Evolutionary conservation across 2,113 vertebrate genomes (phyloP).

Genomic region (Sakesphorus luctuosus): DNA sequence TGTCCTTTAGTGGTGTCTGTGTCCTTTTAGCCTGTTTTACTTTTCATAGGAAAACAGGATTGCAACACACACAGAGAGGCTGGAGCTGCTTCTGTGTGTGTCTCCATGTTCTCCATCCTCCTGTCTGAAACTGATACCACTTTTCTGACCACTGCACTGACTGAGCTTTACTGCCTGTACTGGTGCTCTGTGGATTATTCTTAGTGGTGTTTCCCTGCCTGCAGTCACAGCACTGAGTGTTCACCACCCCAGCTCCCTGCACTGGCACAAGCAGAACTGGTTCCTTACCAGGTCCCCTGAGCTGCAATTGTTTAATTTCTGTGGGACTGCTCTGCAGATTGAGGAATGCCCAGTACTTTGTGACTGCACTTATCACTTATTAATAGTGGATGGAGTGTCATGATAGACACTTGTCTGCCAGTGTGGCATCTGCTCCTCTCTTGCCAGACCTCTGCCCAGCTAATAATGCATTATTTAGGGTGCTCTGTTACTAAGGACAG

Average conservation of each 20-base stretch:
- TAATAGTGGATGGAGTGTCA: background rate
- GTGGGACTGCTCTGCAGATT: background rate
- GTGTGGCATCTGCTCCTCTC: background rate
- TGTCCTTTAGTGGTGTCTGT: background rate
- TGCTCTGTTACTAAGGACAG: background rate
- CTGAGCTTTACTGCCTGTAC: background rate
- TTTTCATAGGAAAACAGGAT: background rate
- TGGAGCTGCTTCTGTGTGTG: background rate
- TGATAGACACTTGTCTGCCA: background rate
- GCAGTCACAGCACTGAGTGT: background rate
- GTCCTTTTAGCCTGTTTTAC: background rate
- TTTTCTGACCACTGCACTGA: background rate
- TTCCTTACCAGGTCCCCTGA: background rate
- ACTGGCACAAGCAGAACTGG: background rate
- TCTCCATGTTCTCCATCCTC: background rate
- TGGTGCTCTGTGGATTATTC: slow-evolving; percentile 2
- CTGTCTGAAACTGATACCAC: background rate
- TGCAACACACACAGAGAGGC: background rate
- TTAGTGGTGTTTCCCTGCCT: background rate
- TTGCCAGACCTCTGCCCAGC: background rate
- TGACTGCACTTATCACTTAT: background rate
- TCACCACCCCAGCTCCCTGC: background rate
- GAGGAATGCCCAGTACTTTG: background rate
- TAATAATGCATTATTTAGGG: background rate
- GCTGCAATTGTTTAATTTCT: background rate